Conservation (phyloP, 2,888 invertebrate genomes). For the Harpalus rufipes region DNA sequence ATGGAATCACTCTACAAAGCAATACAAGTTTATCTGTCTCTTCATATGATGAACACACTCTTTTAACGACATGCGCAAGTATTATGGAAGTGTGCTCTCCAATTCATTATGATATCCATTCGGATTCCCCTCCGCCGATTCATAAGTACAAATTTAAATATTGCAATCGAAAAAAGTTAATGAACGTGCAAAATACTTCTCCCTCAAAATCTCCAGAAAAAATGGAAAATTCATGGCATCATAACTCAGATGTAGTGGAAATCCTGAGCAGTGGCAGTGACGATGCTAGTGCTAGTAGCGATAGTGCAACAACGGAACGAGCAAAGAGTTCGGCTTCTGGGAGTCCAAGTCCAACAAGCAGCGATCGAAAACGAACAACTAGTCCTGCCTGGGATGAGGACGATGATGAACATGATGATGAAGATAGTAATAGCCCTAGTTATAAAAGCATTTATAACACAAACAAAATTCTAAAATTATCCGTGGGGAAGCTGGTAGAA, state of each 20-base stretch:
- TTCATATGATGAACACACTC: conserved; percentile 75
- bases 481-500: conserved; percentile 45
- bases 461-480: conserved; percentile 59
- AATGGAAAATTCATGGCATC: conserved; percentile 52
- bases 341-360: conserved; percentile 55
- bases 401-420: conserved; percentile 51
- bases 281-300: conserved; percentile 54
- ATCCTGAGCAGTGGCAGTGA: conserved; percentile 64
- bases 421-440: conserved; percentile 40
- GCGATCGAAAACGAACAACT: conserved; percentile 49
- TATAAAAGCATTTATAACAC: conserved; percentile 61
- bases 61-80: conserved; percentile 75
- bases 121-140: conserved; percentile 72
- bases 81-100: conserved; percentile 77
- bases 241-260: conserved; percentile 56
- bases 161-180: conserved; percentile 75
- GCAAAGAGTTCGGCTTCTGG: conserved; percentile 54
- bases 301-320: conserved; percentile 38
- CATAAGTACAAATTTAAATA: conserved; percentile 77
- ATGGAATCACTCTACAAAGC: conserved; percentile 71
- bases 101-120: conserved; percentile 74
- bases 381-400: conserved; percentile 64
- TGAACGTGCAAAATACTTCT: conserved; percentile 36
- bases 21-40: conserved; percentile 73
- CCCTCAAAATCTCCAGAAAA: conserved; percentile 49